Conservation (phyloP, 1,140 invertebrate species). For the Cephus cinctus region DNA sequence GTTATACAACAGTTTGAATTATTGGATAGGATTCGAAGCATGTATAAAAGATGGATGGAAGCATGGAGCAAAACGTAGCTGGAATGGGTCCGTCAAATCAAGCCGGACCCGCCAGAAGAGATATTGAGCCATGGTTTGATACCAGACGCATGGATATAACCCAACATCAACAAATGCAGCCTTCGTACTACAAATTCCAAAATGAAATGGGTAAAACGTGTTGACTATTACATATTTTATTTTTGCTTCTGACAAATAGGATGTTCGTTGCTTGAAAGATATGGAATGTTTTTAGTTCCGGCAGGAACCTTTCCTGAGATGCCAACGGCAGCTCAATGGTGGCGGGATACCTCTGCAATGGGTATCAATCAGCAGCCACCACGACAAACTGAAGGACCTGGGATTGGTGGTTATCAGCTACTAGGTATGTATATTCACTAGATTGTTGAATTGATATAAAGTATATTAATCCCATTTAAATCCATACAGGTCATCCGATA, state of each 20-base stretch:
- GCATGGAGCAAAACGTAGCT: neutral
- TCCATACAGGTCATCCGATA: neutral
- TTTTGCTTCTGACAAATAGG: neutral
- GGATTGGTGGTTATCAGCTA: neutral
- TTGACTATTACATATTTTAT: neutral
- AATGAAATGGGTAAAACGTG: conserved; percentile 2
- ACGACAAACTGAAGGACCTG: neutral
- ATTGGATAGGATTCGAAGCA: too few relatives aligned
- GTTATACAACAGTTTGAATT: too few relatives aligned
- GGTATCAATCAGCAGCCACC: neutral
- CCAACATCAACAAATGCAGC: conserved; percentile 7
- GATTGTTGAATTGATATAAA: neutral
- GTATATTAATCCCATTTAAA: neutral
- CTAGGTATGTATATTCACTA: neutral
- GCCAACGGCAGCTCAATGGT: conserved; percentile 16
- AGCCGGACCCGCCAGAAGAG: neutral
- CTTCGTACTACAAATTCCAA: conserved; percentile 5
- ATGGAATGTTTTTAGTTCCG: neutral
- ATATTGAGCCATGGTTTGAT: neutral
- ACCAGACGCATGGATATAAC: conserved; percentile 2
- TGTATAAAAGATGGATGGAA: neutral
- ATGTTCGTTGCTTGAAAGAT: neutral
- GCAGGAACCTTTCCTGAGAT: conserved; percentile 7
- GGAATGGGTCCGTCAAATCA: conserved; percentile 1
- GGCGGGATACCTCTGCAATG: conserved; percentile 10